These are phyloP conservation scores for Dinoponera quadriceps DNA, from an alignment of 1,140 invertebrate species.

Conservation along the genomic window DNA sequence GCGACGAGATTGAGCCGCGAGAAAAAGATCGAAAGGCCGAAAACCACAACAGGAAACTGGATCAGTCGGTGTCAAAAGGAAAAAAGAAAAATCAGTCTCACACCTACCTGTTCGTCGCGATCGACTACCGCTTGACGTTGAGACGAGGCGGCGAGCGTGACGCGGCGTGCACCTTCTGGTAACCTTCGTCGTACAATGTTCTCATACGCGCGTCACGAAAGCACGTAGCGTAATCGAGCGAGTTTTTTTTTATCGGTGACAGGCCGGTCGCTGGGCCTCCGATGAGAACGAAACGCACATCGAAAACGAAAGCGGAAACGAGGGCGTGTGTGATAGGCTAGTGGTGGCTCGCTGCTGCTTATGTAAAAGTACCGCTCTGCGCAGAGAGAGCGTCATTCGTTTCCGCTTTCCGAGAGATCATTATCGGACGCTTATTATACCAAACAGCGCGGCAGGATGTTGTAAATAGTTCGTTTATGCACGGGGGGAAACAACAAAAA, in stretches of 20 bases:
- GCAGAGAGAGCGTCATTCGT: conserved; percentile 33
- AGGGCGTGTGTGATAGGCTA: neutral
- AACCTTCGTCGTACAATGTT: conserved; percentile 24
- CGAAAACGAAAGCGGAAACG: conserved; percentile 52
- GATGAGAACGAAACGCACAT: conserved; percentile 21
- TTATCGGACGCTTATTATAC: conserved; percentile 13
- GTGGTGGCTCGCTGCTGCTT: conserved; percentile 27
- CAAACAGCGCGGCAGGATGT: conserved; percentile 7
- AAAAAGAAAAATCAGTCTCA: too few relatives aligned
- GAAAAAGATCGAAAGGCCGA: too few relatives aligned
- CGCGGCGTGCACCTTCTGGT: too few relatives aligned
- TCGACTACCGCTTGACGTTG: too few relatives aligned
- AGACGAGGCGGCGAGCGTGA: too few relatives aligned
- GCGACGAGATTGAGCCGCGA: too few relatives aligned
- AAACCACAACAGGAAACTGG: too few relatives aligned
- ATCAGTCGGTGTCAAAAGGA: too few relatives aligned
- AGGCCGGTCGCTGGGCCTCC: neutral
- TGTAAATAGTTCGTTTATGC: neutral
- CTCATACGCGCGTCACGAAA: conserved; percentile 12
- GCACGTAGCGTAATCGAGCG: conserved; percentile 20
- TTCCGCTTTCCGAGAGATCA: conserved; percentile 36
- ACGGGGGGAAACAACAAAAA: neutral
- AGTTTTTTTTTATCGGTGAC: conserved; percentile 40
- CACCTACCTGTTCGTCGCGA: too few relatives aligned
- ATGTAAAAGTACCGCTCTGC: conserved; percentile 34